phyloP scores from a whole-genome alignment of 23 tunicate species.

The Trididemnum nubilum region DNA sequence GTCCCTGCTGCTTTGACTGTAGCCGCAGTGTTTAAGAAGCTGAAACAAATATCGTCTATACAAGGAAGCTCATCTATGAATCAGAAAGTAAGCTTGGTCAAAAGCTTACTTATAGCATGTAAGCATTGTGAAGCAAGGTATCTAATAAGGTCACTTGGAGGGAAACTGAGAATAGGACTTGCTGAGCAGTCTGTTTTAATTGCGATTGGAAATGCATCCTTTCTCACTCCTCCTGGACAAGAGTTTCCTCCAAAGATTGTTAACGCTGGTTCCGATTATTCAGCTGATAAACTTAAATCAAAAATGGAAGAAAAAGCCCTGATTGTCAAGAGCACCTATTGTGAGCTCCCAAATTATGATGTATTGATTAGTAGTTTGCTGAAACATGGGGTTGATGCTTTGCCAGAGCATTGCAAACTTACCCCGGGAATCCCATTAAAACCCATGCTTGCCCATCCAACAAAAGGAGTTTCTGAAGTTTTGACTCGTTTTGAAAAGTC shows the following conservation, averaged over 20 bases:
- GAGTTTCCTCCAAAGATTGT: conserved; percentile 66
- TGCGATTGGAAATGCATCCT: conserved; percentile 82
- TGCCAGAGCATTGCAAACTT: conserved; percentile 83
- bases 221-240: conserved; percentile 90
- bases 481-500: conserved; percentile 76
- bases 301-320: conserved; percentile 75
- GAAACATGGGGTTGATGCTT: conserved; percentile 75
- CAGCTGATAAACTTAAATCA: conserved; percentile 53
- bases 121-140: conserved; percentile 89
- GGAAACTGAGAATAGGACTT: conserved; percentile 91
- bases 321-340: conserved; percentile 74
- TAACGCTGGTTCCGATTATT: conserved; percentile 54
- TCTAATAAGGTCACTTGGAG: conserved; percentile 80
- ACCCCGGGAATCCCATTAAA: conserved; percentile 92
- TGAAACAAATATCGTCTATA: conserved; percentile 87
- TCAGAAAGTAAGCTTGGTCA: conserved; percentile 78
- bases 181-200: conserved; percentile 97
- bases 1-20: conserved; percentile 83
- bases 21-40: conserved; percentile 69
- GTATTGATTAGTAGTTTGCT: conserved; percentile 53
- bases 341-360: conserved; percentile 98
- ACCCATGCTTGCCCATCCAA: conserved; percentile 99
- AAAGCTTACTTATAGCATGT: conserved; percentile 88
- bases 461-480: conserved; percentile 93
- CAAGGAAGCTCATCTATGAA: conserved; percentile 85